Evolutionary conservation across 1,140 invertebrate species (phyloP).

Genomic region (Aphaenogaster floridana): DNA sequence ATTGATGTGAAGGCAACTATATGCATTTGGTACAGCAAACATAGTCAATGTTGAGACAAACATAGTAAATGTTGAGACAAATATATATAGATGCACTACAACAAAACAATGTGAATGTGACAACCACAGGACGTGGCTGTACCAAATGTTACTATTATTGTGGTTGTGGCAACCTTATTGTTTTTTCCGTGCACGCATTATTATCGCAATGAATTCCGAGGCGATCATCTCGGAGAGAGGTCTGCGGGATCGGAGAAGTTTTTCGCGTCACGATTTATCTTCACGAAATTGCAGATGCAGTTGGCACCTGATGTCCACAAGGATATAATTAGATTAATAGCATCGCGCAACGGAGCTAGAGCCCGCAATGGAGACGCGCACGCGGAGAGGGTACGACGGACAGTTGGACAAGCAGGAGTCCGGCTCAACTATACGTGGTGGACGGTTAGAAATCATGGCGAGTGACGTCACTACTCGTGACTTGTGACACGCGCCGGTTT

Average conservation of each 20-base stretch:
- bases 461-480: slow-evolving; percentile 81
- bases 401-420: slow-evolving; percentile 44
- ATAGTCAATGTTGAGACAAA: too few species aligned
- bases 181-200: neutral
- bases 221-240: neutral
- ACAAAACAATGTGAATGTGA: too few species aligned
- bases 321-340: slow-evolving; percentile 50
- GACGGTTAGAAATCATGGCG: slow-evolving; percentile 80
- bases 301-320: slow-evolving; percentile 47
- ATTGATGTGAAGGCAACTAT: too few species aligned
- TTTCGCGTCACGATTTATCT: slow-evolving; percentile 43
- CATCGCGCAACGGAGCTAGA: slow-evolving; percentile 10
- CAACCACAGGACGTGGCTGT: too few species aligned
- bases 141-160: too few species aligned
- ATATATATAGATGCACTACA: too few species aligned
- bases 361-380: neutral
- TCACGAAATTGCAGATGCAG: slow-evolving; percentile 34
- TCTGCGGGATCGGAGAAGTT: slow-evolving; percentile 16
- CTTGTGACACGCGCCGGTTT: slow-evolving; percentile 84
- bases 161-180: too few species aligned
- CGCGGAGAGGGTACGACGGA: slow-evolving; percentile 25
- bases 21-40: too few species aligned
- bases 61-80: too few species aligned
- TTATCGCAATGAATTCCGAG: neutral
- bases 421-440: slow-evolving; percentile 56